Percentiles rank a stretch among this genome's conserved stretches.
These are phyloP conservation scores for Salticus scenicus DNA, from an alignment of 2,888 invertebrate genomes.

Conservation along the genomic window DNA sequence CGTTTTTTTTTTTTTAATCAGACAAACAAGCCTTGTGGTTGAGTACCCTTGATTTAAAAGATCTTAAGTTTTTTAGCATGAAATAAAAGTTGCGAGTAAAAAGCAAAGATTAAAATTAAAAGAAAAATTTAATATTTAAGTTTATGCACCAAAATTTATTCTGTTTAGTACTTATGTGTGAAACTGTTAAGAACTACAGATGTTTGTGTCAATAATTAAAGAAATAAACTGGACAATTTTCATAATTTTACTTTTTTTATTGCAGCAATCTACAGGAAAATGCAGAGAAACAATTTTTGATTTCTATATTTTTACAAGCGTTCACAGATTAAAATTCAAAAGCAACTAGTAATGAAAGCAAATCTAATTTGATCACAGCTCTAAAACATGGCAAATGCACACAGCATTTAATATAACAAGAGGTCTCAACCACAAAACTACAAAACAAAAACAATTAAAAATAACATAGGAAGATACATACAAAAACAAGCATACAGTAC, in stretches of 20 bases:
- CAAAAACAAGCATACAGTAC: neutral
- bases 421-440: slow-evolving; percentile 57
- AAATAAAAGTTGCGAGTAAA: no score
- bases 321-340: slow-evolving; percentile 62
- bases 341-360: slow-evolving; percentile 62
- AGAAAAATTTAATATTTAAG: no score
- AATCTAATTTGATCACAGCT: slow-evolving; percentile 67
- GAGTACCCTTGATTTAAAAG: slow-evolving; percentile 21
- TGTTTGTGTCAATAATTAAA: slow-evolving; percentile 46
- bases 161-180: no score
- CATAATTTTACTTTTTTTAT: slow-evolving; percentile 54
- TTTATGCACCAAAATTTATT: no score
- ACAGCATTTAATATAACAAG: slow-evolving; percentile 51
- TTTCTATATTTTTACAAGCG: slow-evolving; percentile 50
- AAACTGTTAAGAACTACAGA: no score
- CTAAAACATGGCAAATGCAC: slow-evolving; percentile 51
- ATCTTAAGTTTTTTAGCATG: no score
- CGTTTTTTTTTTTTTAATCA: neutral
- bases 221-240: slow-evolving; percentile 52
- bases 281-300: slow-evolving; percentile 61
- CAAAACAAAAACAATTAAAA: slow-evolving; percentile 21
- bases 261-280: slow-evolving; percentile 62
- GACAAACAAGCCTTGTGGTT: slow-evolving; percentile 34
- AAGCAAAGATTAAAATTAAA: no score
- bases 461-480: slow-evolving; percentile 3